Evolutionary conservation across 2,113 vertebrate species (phyloP), one percentile per base, ranked within the genome.

Genomic region (Delphinus delphis): DNA sequence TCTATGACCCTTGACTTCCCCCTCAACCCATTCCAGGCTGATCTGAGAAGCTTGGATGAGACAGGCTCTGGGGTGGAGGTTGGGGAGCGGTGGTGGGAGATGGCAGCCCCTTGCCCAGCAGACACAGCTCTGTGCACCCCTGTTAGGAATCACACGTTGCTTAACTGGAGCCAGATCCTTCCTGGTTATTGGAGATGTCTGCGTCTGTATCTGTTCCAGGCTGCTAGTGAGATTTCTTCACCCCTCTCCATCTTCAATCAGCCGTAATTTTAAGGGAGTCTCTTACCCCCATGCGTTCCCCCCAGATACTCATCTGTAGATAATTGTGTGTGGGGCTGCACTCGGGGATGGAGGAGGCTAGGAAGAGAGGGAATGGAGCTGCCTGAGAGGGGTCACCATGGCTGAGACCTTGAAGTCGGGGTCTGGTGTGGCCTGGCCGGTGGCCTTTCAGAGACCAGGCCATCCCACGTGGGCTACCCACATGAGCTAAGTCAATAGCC

Each of bases 61-160:
- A 9, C 23, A 23, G 50, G 33, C 31, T 76, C 44, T 60, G 10
- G 36, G 6, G 7, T 18, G 6, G 4, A 55, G 26, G 14, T 20
- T 0, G 14, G 31, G 44, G 36, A 3, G 25, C 0, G 5, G 5
- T 25, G 5, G 74, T 23, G 2, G 26, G 13, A 50, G 73, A 44
- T 11, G 58, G 25, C 9, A 8, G 3, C 15, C 26, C 23, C 31
- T 47, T 0, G 1, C n/a, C 41, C 23, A 21, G 74, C 4, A 41
- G 26, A 9, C 33, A 41, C 47, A 33, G 4, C 63, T 70, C 31
- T 80, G 41, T 50, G 58, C 4, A 2, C 17, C 36, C 2, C 0
- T 25, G 2, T 76, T 17, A 65, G 28, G 21, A 68, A 14, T 60
- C 15, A 33, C 33, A 0, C 5, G 6, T 31, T 71, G 38, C 2